These are phyloP conservation scores for Neoitamus cyanurus DNA, from an alignment of 2,888 invertebrate genomes.

Conservation along the genomic window DNA sequence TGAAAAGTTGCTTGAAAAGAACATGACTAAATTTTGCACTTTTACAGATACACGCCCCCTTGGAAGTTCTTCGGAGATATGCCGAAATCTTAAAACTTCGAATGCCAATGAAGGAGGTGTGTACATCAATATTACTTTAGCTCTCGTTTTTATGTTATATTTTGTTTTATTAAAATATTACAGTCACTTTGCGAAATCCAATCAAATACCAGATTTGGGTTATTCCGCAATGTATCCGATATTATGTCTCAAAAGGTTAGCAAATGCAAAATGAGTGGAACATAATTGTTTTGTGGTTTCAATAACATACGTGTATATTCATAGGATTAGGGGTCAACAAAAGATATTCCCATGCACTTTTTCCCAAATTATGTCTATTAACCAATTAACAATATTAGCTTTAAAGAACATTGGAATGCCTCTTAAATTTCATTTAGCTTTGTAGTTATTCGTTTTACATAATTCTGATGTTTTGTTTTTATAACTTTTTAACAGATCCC, in stretches of 20 bases:
- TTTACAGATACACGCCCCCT: constrained; percentile 84
- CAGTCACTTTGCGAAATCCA: constrained; percentile 74
- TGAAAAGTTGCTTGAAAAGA: not conserved
- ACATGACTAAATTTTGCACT: not conserved
- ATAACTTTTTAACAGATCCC: constrained; percentile 59
- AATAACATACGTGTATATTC: not conserved
- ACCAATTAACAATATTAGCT: not conserved
- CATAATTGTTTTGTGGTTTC: not conserved
- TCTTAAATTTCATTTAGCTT: not conserved
- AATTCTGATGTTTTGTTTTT: not conserved
- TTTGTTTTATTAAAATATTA: constrained; percentile 57
- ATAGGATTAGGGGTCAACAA: not conserved
- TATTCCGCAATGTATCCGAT: constrained; percentile 28
- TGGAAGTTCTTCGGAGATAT: constrained; percentile 84
- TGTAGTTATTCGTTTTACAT: not conserved
- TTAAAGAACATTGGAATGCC: not conserved
- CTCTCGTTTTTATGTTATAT: not conserved
- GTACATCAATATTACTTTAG: constrained; percentile 55
- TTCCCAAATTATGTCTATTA: not conserved
- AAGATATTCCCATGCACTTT: not conserved
- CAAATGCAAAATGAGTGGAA: not conserved
- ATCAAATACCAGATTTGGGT: constrained; percentile 71
- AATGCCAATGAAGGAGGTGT: constrained; percentile 92
- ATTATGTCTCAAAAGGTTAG: constrained; percentile 20
- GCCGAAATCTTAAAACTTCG: constrained; percentile 91